Evolutionary conservation across 1,140 invertebrate species (phyloP), one percentile per base, ranked within the genome.

Genomic region (Drosophila pruinosa): DNA sequence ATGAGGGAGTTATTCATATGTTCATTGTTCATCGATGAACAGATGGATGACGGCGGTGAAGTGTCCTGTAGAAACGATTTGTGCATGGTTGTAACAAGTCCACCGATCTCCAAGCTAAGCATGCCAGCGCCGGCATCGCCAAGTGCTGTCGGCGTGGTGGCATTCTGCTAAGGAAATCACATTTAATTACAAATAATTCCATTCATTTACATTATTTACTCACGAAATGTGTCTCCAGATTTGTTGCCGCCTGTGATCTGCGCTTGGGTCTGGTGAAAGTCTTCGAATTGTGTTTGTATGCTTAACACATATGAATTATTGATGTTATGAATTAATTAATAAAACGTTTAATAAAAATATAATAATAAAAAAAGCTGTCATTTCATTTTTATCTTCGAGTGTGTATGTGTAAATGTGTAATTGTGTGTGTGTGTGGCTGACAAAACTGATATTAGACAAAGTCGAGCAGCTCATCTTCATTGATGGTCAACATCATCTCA

Each of bases 61-160:
- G 86, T 90, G 61, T 91, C 90, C 58, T 91, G 89, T 12, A 91
- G 62, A 43, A 90, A 90, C 17, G 90, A 91, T 56, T 89, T 90
- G 41, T 91, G 89, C 89, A 91, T 90, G 2, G 79, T 90, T 15
- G 69, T 75, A 4, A 91, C 89, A 38, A 90, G 62, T 12, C 89
- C 89, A 5, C 89, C 89, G 15, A 91, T 90, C 73, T 91, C 82
- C 38, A 91, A 7, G 65, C 86, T 82, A 0, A 90, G 67, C 75
- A 85, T 77, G 3, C 59, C 61, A 2, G 43, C 12, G 41, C 54
- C n/a, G n/a, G n/a, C n/a, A n/a, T n/a, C 61, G 17, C 52, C 39
- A 50, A 73, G 47, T 24, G 22, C 14, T 39, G 45, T 17, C 28
- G 47, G 12, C 28, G 61, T 17, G 4, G 72, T 36, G 28, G 24